phyloP scores from a whole-genome alignment of 2,113 vertebrate genomes.

The Smithornis capensis region DNA sequence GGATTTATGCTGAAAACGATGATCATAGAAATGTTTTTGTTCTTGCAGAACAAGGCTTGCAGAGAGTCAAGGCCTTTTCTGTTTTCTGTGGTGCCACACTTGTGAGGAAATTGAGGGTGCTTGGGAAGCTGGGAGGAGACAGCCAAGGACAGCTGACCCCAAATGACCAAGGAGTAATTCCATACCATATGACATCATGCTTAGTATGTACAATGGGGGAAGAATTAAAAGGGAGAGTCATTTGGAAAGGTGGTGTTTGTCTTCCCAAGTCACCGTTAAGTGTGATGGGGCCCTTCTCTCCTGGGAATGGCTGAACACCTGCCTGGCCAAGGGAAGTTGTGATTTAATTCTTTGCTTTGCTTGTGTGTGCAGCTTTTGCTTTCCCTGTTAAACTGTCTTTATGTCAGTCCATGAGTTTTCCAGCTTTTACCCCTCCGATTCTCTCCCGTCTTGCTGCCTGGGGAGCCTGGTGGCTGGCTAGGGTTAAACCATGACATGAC shows the following conservation, averaged over 20 bases:
- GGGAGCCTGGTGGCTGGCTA: background rate
- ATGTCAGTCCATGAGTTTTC: background rate
- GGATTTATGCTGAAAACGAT: background rate
- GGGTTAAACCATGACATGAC: background rate
- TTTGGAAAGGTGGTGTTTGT: background rate
- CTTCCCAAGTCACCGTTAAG: background rate
- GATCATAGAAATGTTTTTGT: background rate
- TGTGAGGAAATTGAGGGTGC: background rate
- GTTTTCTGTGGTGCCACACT: background rate
- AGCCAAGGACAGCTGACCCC: background rate
- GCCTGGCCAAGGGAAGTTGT: background rate
- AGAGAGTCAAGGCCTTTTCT: background rate
- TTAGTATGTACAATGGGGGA: background rate
- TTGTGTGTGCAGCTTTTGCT: background rate
- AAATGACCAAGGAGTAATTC: background rate
- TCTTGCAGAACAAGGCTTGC: background rate
- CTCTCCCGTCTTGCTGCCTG: background rate
- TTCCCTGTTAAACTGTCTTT: background rate
- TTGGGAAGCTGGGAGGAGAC: background rate
- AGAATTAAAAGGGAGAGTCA: background rate
- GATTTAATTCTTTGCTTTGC: background rate
- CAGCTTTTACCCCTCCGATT: background rate
- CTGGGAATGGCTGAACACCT: background rate
- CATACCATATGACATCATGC: background rate
- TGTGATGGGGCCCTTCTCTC: background rate